phyloP scores from a whole-genome alignment of 2,113 vertebrate species.

The Cyprinus carpio region DNA sequence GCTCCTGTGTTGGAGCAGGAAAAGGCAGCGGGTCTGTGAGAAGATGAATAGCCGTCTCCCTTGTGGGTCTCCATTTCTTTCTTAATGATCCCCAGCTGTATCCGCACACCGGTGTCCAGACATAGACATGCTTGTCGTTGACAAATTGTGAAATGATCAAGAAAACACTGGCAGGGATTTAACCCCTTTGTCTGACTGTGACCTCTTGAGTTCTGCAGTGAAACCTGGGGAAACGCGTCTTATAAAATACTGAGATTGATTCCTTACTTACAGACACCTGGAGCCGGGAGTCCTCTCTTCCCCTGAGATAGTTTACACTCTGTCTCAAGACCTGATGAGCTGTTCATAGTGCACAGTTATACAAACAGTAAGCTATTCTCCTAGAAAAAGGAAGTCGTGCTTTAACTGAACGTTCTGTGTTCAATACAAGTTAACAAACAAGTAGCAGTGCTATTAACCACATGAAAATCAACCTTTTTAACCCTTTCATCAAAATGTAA shows the following conservation, averaged over 20 bases:
- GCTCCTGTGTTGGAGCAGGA: conserved; percentile 1
- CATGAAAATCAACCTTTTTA: not conserved
- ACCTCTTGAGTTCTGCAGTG: conserved; percentile 4
- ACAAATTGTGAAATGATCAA: conserved; percentile 30
- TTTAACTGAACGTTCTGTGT: not conserved
- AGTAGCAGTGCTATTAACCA: not conserved
- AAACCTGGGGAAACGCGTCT: conserved; percentile 20
- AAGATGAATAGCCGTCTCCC: conserved; percentile 22
- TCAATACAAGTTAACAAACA: not conserved
- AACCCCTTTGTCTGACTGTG: conserved; percentile 32
- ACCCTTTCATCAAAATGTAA: not conserved
- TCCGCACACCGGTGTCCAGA: not conserved
- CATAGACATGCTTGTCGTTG: not conserved
- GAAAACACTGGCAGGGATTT: conserved; percentile 21
- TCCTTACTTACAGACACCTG: not conserved
- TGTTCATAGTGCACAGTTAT: too few species aligned
- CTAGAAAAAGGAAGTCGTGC: not conserved
- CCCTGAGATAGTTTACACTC: conserved; percentile 13
- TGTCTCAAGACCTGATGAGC: conserved; percentile 4
- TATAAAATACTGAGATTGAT: conserved; percentile 13
- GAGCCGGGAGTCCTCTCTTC: not conserved
- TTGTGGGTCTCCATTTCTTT: conserved; percentile 27
- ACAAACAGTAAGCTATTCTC: not conserved
- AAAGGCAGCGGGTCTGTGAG: conserved; percentile 21
- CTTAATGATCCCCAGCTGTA: conserved; percentile 39